Evolutionary conservation across 2,113 vertebrate species (phyloP), one percentile per base, ranked within the genome.

Genomic region (Varanus komodoensis): DNA sequence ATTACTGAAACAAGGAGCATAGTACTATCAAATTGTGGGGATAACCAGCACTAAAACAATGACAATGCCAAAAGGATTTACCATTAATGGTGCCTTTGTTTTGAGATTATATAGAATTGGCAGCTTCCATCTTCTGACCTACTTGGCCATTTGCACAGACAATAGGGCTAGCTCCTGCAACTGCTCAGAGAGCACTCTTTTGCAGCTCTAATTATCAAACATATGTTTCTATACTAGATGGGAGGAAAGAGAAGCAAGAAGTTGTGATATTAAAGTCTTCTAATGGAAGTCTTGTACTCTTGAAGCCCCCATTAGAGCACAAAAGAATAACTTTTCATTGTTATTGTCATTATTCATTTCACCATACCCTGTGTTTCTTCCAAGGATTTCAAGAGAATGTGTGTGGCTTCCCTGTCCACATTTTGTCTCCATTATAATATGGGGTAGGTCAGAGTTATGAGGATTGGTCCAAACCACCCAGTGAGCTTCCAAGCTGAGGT

Each of bases 1-100:
- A 12, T 86, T 93, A 94, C 84, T 23, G 12, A 86, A 94, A 89
- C 57, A 92, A 19, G 52, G 44, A 91, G 73, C 90, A 75, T 1
- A 34, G 5, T 7, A 8, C 38, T 27, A 71, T 91, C 91, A 91
- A 34, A 73, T 68, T 44, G 88, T 2, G 15, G 44, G 69, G 12
- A n/a, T 14, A 71, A 91, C 0, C 0, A 27, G n/a, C 23, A 54
- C 8, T 79, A 83, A 61, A 86, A 91, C 61, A 91, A 88, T 86
- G 57, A 89, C 0, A 71, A 12, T 0, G 0, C 12, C 82, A 38
- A 54, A 91, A 57, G 6, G 90, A 91, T 82, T 61, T 2, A 79
- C 34, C 0, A 92, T 67, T 86, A 82, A 74, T 78, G 61, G n/a
- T 0, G 44, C 1, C 3, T 92, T 27, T 81, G 57, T 57, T 88